Evolutionary conservation across 2,113 vertebrate genomes (phyloP), one percentile per base, ranked within the genome.

Genomic region (Brienomyrus brachyistius): DNA sequence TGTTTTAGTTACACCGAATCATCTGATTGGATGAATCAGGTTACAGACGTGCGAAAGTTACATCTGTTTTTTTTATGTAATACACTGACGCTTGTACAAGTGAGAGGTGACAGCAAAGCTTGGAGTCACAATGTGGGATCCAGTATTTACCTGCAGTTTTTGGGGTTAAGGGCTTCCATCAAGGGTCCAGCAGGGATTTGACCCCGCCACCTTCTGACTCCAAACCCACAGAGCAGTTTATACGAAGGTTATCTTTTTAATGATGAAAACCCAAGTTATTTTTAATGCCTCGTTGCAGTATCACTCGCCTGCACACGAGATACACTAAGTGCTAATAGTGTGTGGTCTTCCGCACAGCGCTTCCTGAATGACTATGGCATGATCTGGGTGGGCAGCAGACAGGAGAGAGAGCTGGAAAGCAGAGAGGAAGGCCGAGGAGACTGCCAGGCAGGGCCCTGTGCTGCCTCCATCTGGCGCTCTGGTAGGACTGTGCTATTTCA

Each of bases 321-420:
- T 19, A 19, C 43, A 27, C 8, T 84, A 84, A 48, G 23, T 84
- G 45, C 43, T n/a, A n/a, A 11, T 23, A 17, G 62, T n/a, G 21
- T 88, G 50, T 86, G 89, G 74, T 88, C 35, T 77, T 45, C 0
- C 87, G 2, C 54, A 0, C 94, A 99, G 98, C 77, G 19, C 1
- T 98, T 99, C 94, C 96, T 99, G 10, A 91, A 83, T 10, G 97
- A 99, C 93, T 99, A 98, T 0, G 97, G 97, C n/a, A 94, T 99
- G 94, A 92, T 96, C 74, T 99, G 98, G 98, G 96, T 99, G 21
- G 98, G 98, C 13, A 95, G 96, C 35, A 89, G 77, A 0, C 87
- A 66, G 0, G 48, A 56, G 21, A 51, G 52, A 31, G 93, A 90
- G 70, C 92, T 91, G 0, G 7, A 86, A n/a, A 74, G 89, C n/a